A percentile compares a stretch with the other conserved stretches of the same genome.
Evolutionary conservation across 2,888 invertebrate genomes (phyloP).

Genomic region (Palloptera scutellata): DNA sequence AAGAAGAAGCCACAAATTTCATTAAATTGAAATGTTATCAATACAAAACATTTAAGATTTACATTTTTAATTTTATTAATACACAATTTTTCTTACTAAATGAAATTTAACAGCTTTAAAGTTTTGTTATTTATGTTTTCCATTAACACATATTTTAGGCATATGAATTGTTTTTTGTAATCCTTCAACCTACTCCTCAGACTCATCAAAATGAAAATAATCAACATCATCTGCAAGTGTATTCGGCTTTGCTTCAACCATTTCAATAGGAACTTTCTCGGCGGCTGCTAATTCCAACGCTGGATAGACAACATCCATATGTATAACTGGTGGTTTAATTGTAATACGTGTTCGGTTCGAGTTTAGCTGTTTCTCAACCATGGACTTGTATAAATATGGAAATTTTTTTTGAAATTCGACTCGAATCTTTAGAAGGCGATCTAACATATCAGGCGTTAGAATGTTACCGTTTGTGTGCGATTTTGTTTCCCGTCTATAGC

Average conservation of each 20-base stretch:
- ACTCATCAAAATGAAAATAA: slow-evolving; percentile 49
- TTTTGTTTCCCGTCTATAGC: slow-evolving; percentile 47
- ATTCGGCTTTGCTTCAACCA: neutral
- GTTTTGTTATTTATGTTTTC: too few species aligned
- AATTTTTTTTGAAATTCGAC: slow-evolving; percentile 51
- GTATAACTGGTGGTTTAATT: slow-evolving; percentile 50
- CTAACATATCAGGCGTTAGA: slow-evolving; percentile 53
- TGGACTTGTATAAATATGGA: slow-evolving; percentile 50
- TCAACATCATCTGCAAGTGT: slow-evolving; percentile 38
- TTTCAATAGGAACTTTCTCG: slow-evolving; percentile 44
- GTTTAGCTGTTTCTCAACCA: slow-evolving; percentile 45
- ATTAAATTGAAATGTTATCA: too few species aligned
- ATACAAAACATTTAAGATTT: too few species aligned
- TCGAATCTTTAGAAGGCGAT: slow-evolving; percentile 49
- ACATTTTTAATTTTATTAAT: too few species aligned
- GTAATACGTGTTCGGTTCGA: slow-evolving; percentile 45
- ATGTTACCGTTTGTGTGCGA: slow-evolving; percentile 26
- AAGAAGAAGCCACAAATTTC: too few species aligned
- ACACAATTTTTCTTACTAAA: too few species aligned
- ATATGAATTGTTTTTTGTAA: neutral
- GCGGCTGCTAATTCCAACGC: slow-evolving; percentile 52
- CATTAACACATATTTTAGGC: neutral
- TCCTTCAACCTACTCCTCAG: slow-evolving; percentile 27
- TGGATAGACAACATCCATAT: slow-evolving; percentile 25
- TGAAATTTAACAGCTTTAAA: too few species aligned